These are phyloP conservation scores for Rhynchomys soricoides DNA, from an alignment of 2,113 vertebrate genomes.

Conservation along the genomic window DNA sequence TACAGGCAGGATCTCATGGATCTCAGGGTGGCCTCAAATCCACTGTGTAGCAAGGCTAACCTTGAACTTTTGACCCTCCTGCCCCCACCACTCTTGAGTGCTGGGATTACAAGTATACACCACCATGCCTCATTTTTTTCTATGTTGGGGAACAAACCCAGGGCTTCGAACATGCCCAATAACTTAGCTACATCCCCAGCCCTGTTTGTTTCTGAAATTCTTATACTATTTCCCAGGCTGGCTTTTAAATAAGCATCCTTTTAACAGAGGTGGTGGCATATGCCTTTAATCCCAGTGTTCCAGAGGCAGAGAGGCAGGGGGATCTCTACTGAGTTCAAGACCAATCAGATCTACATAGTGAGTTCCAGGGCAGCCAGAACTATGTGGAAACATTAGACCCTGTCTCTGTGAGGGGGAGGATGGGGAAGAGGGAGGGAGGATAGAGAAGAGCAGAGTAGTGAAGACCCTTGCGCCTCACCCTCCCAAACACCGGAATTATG, in stretches of 20 bases:
- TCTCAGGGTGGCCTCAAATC: neutral
- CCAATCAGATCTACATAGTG: neutral
- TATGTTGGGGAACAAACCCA: neutral
- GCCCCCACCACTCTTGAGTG: neutral
- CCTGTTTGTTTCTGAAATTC: neutral
- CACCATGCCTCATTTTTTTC: neutral
- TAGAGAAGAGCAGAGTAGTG: neutral
- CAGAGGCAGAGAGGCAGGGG: neutral
- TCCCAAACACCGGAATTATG: neutral
- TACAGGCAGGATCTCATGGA: neutral
- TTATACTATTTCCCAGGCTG: neutral
- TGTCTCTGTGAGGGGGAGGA: neutral
- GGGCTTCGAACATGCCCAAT: neutral
- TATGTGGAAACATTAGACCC: neutral
- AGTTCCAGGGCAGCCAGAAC: neutral
- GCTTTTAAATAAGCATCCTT: neutral
- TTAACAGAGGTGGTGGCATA: neutral
- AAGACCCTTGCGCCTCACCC: neutral
- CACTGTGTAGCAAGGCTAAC: neutral
- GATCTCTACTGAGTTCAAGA: neutral
- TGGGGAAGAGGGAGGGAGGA: neutral
- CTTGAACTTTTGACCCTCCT: neutral
- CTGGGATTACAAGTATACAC: neutral
- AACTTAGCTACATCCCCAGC: neutral
- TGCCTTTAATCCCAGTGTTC: neutral